phyloP scores from a whole-genome alignment of 2,888 invertebrate genomes.

The Macrosoma leucophasiata region DNA sequence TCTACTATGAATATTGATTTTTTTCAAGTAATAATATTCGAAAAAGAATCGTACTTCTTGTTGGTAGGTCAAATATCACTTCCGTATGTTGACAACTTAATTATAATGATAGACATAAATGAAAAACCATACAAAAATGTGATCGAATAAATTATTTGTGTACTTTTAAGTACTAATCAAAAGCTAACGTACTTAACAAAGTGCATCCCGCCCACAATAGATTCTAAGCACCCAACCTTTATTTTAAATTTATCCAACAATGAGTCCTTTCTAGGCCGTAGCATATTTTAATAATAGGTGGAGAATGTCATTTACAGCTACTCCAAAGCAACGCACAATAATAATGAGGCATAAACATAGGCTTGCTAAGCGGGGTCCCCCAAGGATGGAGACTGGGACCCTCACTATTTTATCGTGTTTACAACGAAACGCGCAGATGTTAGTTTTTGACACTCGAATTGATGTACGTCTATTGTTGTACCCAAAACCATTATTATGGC shows the following conservation, averaged over 20 bases:
- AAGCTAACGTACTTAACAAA: too few species aligned
- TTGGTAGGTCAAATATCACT: too few species aligned
- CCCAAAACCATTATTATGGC: constrained; percentile 52
- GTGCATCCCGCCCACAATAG: too few species aligned
- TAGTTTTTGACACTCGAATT: constrained; percentile 75
- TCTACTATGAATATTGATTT: too few species aligned
- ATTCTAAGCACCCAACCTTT: constrained; percentile 32
- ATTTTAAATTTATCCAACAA: constrained; percentile 59
- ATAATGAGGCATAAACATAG: constrained; percentile 73
- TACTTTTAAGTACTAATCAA: too few species aligned
- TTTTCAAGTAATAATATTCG: too few species aligned
- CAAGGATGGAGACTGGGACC: constrained; percentile 55
- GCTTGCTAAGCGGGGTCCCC: constrained; percentile 54
- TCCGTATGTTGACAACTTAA: too few species aligned
- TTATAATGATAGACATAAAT: too few species aligned
- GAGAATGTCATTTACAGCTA: constrained; percentile 71
- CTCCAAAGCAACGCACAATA: constrained; percentile 65
- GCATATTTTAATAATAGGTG: constrained; percentile 68
- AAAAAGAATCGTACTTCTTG: too few species aligned
- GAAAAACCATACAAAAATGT: too few species aligned
- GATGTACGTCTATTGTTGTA: constrained; percentile 69
- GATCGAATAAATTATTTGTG: too few species aligned
- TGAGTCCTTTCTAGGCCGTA: constrained; percentile 47
- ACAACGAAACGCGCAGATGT: constrained; percentile 71
- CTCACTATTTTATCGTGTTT: constrained; percentile 61